These are phyloP conservation scores for Harmothoe impar DNA, from an alignment of 2,888 invertebrate genomes.

Conservation along the genomic window DNA sequence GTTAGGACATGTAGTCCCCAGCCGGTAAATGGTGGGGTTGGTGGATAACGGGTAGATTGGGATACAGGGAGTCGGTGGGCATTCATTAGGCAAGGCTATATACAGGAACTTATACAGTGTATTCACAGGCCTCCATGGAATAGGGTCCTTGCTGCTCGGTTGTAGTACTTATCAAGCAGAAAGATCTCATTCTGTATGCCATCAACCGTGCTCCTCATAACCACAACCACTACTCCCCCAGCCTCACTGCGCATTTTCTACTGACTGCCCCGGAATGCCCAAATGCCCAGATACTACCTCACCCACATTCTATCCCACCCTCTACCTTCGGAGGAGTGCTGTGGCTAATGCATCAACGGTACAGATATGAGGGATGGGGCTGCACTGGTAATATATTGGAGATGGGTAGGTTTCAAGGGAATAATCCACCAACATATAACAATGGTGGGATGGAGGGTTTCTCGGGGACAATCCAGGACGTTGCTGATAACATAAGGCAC, in stretches of 20 bases:
- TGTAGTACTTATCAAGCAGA: constrained; percentile 7
- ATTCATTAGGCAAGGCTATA: not conserved
- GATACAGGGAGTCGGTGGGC: not conserved
- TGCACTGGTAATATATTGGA: not conserved
- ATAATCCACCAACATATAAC: not conserved
- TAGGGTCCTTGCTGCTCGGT: not conserved
- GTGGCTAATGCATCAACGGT: not conserved
- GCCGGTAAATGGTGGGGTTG: too few species aligned
- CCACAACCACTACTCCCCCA: not conserved
- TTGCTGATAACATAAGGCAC: not conserved
- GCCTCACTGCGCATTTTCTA: not conserved
- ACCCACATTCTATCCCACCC: not conserved
- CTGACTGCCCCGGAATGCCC: not conserved
- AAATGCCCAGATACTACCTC: not conserved
- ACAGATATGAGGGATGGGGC: not conserved
- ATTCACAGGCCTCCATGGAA: not conserved
- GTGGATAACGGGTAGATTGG: too few species aligned
- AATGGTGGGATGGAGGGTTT: not conserved
- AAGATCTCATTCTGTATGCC: constrained; percentile 19
- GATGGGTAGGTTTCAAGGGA: constrained; percentile 3
- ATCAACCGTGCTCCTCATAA: too few species aligned
- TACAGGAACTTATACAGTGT: not conserved
- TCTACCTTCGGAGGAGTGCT: not conserved
- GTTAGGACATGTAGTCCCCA: too few species aligned
- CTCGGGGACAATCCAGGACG: not conserved